Evolutionary conservation across 2,888 invertebrate species (phyloP).

Genomic region (Caenorhabditis sinica): DNA sequence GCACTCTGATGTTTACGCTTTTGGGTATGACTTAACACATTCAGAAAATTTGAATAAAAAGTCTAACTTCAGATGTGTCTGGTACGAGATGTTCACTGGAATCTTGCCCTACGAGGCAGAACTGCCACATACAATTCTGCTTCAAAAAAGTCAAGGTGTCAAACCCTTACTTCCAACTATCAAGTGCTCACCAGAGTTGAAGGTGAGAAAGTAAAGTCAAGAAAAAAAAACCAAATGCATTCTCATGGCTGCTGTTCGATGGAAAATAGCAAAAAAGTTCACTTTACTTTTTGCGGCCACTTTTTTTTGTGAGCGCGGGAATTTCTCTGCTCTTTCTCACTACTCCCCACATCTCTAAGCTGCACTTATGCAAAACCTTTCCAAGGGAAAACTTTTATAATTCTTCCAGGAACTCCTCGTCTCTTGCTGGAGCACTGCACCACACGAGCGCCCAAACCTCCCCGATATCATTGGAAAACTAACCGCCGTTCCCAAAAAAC

Average conservation of each 20-base stretch:
- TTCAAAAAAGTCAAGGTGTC: slow-evolving; percentile 97
- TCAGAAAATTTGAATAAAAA: slow-evolving; percentile 81
- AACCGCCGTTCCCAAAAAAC: slow-evolving; percentile 94
- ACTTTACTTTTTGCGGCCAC: neutral
- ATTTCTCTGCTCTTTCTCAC: neutral
- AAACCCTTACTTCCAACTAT: slow-evolving; percentile 96
- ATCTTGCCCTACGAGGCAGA: slow-evolving; percentile 85
- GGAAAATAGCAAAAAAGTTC: too few relatives aligned
- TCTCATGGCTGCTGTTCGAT: too few relatives aligned
- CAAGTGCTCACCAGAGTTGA: slow-evolving; percentile 95
- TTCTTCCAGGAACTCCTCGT: slow-evolving; percentile 92
- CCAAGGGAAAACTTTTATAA: neutral
- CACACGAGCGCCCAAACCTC: slow-evolving; percentile 93
- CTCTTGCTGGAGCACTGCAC: slow-evolving; percentile 94
- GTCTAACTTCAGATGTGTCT: slow-evolving; percentile 51
- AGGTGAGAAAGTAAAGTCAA: slow-evolving; percentile 86
- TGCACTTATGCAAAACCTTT: neutral
- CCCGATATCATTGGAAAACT: slow-evolving; percentile 90
- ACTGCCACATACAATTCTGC: slow-evolving; percentile 96
- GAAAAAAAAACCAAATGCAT: too few relatives aligned
- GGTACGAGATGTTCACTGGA: slow-evolving; percentile 67
- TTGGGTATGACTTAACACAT: too few relatives aligned
- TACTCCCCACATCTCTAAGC: neutral
- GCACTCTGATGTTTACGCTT: slow-evolving; percentile 96
- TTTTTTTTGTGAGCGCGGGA: neutral